Base-by-base conservation (phyloP, 2,888 invertebrate genomes). In the Tetramorium bicarinatum region DNA sequence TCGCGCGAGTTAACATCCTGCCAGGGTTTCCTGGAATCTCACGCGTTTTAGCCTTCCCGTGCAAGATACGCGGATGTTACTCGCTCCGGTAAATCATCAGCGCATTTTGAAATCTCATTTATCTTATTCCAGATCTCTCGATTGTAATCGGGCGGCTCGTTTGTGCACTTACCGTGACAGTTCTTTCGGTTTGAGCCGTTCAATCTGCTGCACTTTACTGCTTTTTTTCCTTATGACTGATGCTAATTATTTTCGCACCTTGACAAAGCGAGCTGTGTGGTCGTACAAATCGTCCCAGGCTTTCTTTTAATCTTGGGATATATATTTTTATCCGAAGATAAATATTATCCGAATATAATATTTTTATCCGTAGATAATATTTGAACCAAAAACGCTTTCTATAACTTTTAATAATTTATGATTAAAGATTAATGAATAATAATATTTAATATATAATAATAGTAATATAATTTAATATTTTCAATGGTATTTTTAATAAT, bases 1-100 rank as follows among this genome's bases (percentile, higher is more conserved):
- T 64, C 82, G 76, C 52, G 74, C 89, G 82, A 86, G 79, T 67
- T 67, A 77, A 85, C 86, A 83, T 89, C 89, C 83, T 85, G 89
- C 34, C 87, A 38, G 29, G 29, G 75, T 71, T 83, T 86, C 59
- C 79, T 86, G 81, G 83, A 89, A 86, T 85, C 83, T 25, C 49
- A 9, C 41, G 75, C 80, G 62, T 67, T 59, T 47, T 34, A 62
- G 52, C 56, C n/a, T 62, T 34, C 59, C 59, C 69, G 72, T 69
- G 54, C 74, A 15, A 49, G 47, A 71, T 79, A 34, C 25, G n/a
- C 72, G 54, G 44, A 38, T 25, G 38, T 76, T 34, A 7, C 62
- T 72, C 25, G 59, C 67, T 0, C 44, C 56, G 67, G 79, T 83
- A 64, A 64, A 71, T 80, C 74, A 61, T 44, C 25, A n/a, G 11